A percentile compares a stretch with the other conserved stretches of the same genome.
These are phyloP conservation scores for Nipponacmea schrenckii DNA, from an alignment of 2,888 invertebrate genomes.

Conservation along the genomic window DNA sequence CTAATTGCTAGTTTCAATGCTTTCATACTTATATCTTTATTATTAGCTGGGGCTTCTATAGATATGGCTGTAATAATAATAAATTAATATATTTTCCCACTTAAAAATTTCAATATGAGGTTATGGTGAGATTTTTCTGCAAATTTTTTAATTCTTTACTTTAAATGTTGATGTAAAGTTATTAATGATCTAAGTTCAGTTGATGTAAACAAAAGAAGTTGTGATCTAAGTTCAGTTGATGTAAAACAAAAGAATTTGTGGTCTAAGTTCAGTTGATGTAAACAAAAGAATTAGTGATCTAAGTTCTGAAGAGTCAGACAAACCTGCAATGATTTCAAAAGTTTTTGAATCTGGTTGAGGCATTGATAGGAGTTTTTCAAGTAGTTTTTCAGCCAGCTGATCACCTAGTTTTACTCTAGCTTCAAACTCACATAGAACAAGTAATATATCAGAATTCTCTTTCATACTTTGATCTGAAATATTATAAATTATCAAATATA, in stretches of 20 bases:
- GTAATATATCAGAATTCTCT: constrained; percentile 49
- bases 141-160: too few relatives aligned
- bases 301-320: constrained; percentile 16
- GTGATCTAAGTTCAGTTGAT: too few relatives aligned
- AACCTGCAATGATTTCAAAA: constrained; percentile 63
- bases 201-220: neutral
- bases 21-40: constrained; percentile 50
- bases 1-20: constrained; percentile 63
- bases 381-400: constrained; percentile 47
- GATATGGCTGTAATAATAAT: constrained; percentile 45
- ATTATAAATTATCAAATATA: too few relatives aligned
- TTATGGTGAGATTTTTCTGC: too few relatives aligned
- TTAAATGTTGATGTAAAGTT: too few relatives aligned
- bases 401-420: constrained; percentile 56
- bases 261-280: too few relatives aligned
- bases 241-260: too few relatives aligned
- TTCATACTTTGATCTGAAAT: neutral
- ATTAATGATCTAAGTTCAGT: too few relatives aligned
- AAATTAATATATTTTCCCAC: neutral
- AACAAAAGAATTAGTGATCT: neutral
- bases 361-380: constrained; percentile 57
- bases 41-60: constrained; percentile 47
- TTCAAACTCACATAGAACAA: constrained; percentile 65
- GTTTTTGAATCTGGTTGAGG: constrained; percentile 60
- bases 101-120: too few relatives aligned